phyloP scores from a whole-genome alignment of 2,113 vertebrate genomes.

The Dromaius novaehollandiae region DNA sequence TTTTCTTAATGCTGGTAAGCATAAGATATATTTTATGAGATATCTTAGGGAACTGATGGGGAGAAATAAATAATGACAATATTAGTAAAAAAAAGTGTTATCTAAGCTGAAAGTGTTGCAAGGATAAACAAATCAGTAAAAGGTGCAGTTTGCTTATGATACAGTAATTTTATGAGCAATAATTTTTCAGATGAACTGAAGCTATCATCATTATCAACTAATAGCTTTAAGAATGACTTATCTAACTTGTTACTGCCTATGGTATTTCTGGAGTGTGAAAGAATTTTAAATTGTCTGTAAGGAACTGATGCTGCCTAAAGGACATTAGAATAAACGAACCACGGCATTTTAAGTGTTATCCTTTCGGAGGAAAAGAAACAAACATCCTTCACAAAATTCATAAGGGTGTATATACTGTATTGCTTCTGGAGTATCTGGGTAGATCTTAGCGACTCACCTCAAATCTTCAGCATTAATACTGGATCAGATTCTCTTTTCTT shows the following conservation, averaged over 20 bases:
- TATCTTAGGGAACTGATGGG: slow-evolving; percentile 10
- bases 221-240: slow-evolving; percentile 63
- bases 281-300: slow-evolving; percentile 57
- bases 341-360: slow-evolving; percentile 7
- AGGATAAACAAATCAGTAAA: slow-evolving; percentile 57
- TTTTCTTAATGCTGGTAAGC: slow-evolving; percentile 20
- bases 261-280: slow-evolving; percentile 55
- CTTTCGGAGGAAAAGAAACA: slow-evolving; percentile 36
- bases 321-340: slow-evolving; percentile 53
- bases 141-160: slow-evolving; percentile 46
- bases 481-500: neutral
- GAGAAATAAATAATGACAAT: slow-evolving; percentile 43
- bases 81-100: slow-evolving; percentile 28
- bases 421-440: neutral
- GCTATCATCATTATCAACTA: slow-evolving; percentile 61
- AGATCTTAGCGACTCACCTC: neutral
- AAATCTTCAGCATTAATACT: neutral
- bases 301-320: slow-evolving; percentile 7
- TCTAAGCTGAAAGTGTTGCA: slow-evolving; percentile 6
- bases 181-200: slow-evolving; percentile 65
- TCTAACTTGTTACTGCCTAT: slow-evolving; percentile 38
- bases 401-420: neutral
- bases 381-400: slow-evolving; percentile 12
- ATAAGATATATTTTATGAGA: slow-evolving; percentile 24
- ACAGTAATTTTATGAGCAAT: slow-evolving; percentile 60